Conservation (phyloP, 2,888 invertebrate species). For the Alentia gelatinosa region DNA sequence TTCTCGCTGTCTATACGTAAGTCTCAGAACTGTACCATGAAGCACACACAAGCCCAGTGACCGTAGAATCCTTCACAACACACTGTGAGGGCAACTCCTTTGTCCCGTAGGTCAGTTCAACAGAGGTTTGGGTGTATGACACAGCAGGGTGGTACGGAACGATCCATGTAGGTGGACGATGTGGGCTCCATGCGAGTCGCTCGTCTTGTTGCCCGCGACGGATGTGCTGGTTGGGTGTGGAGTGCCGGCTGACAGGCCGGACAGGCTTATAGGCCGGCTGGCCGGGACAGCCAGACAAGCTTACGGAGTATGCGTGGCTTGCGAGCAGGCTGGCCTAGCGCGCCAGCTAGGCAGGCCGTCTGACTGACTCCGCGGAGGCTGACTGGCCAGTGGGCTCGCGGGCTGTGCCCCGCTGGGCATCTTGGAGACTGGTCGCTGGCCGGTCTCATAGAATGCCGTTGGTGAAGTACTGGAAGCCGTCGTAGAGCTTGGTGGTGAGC, state of each 20-base stretch:
- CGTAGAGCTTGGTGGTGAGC: slow-evolving; percentile 97
- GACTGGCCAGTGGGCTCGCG: not conserved
- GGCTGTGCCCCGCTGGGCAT: not conserved
- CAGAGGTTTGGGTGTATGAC: too few species aligned
- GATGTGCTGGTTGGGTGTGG: too few species aligned
- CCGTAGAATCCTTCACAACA: too few species aligned
- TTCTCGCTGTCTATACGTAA: too few species aligned
- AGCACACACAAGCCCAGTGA: too few species aligned
- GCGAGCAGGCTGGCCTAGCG: not conserved
- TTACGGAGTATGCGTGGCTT: not conserved
- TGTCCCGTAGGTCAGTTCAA: too few species aligned
- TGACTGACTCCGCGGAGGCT: not conserved
- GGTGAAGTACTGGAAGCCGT: slow-evolving; percentile 99
- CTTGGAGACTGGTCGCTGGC: not conserved
- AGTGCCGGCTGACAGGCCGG: not conserved
- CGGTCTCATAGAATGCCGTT: slow-evolving; percentile 88
- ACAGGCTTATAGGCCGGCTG: not conserved
- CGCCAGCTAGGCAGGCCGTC: not conserved
- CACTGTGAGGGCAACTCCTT: too few species aligned
- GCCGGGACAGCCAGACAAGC: not conserved
- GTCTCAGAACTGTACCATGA: too few species aligned
- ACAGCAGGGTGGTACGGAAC: too few species aligned
- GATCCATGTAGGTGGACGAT: too few species aligned
- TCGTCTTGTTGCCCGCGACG: too few species aligned
- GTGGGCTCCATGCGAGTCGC: too few species aligned